A percentile compares a stretch with the other conserved stretches of the same genome.
Conservation (phyloP, 1,140 invertebrate genomes). For the Campoletis sonorensis region DNA sequence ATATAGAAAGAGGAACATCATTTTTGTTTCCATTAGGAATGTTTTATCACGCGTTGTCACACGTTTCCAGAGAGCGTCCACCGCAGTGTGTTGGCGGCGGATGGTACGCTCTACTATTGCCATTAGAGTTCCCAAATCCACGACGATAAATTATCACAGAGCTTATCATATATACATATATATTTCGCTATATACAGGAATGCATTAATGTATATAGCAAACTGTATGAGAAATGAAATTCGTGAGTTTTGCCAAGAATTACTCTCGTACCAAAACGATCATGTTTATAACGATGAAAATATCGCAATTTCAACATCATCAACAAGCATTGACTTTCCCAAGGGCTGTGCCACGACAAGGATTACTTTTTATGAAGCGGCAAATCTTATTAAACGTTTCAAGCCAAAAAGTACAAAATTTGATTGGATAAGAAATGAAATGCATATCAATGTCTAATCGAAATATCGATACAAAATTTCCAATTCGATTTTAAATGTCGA, state of each 20-base stretch:
- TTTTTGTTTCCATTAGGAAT: slow-evolving; percentile 57
- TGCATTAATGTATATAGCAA: background rate
- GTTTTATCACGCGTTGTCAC: slow-evolving; percentile 53
- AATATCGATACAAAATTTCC: no score
- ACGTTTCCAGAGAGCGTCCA: background rate
- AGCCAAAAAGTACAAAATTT: no score
- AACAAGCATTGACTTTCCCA: no score
- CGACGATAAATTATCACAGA: slow-evolving; percentile 52
- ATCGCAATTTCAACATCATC: background rate
- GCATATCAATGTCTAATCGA: no score
- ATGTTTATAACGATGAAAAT: slow-evolving; percentile 8
- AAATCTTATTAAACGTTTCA: no score
- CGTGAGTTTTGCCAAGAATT: slow-evolving; percentile 34
- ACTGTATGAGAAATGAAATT: background rate
- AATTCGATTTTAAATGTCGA: no score
- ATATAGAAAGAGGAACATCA: slow-evolving; percentile 49
- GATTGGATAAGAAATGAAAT: no score
- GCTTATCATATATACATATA: slow-evolving; percentile 18
- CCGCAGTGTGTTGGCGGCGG: slow-evolving; percentile 45
- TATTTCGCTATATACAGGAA: background rate
- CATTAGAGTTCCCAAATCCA: slow-evolving; percentile 57
- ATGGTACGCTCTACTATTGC: slow-evolving; percentile 48
- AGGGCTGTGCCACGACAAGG: no score
- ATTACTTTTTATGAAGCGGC: no score
- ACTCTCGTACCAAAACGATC: slow-evolving; percentile 37